A percentile compares a stretch with the other conserved stretches of the same genome.
Conservation (phyloP, 2,888 invertebrate genomes). For the Epirrhoe tristata region DNA sequence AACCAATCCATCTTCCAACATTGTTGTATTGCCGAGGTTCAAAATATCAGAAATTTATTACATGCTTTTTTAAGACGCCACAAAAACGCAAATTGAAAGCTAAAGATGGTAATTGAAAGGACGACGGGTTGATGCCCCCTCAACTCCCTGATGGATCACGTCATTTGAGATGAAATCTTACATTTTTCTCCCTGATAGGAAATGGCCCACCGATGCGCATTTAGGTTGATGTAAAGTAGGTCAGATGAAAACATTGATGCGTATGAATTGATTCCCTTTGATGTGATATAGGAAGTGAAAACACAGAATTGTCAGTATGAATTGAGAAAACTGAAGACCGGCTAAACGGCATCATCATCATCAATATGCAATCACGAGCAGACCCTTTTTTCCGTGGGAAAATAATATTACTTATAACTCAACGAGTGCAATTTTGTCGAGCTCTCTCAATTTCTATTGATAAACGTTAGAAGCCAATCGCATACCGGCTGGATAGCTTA, state of each 20-base stretch:
- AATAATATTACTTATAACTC: not conserved
- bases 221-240: constrained; percentile 42
- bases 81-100: constrained; percentile 83
- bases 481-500: too few relatives aligned
- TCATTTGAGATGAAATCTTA: constrained; percentile 70
- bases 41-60: constrained; percentile 61
- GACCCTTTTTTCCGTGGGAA: not conserved
- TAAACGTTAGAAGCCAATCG: too few relatives aligned
- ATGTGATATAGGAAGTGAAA: constrained; percentile 8
- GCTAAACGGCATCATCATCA: not conserved
- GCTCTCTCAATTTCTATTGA: too few relatives aligned
- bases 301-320: not conserved
- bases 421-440: too few relatives aligned
- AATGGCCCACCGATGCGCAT: constrained; percentile 46
- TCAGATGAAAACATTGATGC: constrained; percentile 37
- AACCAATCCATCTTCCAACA: constrained; percentile 20
- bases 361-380: not conserved
- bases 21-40: constrained; percentile 44
- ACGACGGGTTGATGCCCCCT: constrained; percentile 76
- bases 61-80: constrained; percentile 68
- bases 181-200: constrained; percentile 58
- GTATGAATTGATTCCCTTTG: constrained; percentile 26
- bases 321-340: not conserved
- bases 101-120: constrained; percentile 83
- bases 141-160: constrained; percentile 75